Evolutionary conservation across 2,113 vertebrate genomes (phyloP), one percentile per base, ranked within the genome.

Genomic region (Trochalopteron elliotii): DNA sequence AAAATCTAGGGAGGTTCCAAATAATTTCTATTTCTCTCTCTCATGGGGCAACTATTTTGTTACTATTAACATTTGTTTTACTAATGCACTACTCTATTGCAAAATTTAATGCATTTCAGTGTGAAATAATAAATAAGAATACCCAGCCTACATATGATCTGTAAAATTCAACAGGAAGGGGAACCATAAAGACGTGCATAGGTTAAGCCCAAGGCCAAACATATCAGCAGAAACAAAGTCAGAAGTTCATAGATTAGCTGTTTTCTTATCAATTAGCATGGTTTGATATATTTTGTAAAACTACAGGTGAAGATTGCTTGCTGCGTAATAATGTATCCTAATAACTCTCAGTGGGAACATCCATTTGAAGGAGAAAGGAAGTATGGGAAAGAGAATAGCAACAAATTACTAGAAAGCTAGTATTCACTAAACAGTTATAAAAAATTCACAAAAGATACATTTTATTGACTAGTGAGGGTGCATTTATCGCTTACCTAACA

Each of bases 311-410:
- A 87, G 60, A 75, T 37, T 83, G n/a, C 83, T 83, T 89, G 47
- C 74, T 89, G 57, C 33, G 52, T 75, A 82, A 87, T 82, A 92
- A 81, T 40, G 53, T 68, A 82, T 56, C 40, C 31, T 95, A 94
- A 84, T 79, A 92, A 78, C 70, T 75, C 89, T 72, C 81, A 76
- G 49, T 44, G 83, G 93, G 89, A 96, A 91, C 64, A 89, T 68
- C 13, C 23, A 44, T 74, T 81, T 87, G 81, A 94, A 82, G 60
- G 15, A 89, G 39, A 94, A 89, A 56, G 35, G 35, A 86, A 93
- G 52, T 20, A 87, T 56, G 60, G 70, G 52, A 64, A 95, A 75
- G 63, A 12, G 50, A 87, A 50, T 6, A 87, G 89, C 55, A 78
- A 89, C 56, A 91, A 84, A 84, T 81, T 47, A 63, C 63, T 94